These are phyloP conservation scores for Rhagonycha lutea DNA, from an alignment of 2,888 invertebrate genomes.

Conservation along the genomic window DNA sequence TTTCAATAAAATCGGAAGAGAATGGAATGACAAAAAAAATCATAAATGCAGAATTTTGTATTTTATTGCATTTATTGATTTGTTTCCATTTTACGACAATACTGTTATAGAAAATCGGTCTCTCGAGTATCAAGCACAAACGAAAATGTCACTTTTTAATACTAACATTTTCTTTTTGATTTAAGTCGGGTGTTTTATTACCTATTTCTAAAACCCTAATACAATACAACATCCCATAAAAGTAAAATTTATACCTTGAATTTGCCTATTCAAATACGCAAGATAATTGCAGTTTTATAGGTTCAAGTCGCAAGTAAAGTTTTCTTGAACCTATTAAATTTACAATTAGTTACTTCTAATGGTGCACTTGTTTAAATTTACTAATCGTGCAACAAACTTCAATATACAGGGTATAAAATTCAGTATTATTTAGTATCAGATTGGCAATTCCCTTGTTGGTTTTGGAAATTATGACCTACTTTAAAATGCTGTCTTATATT, in stretches of 20 bases:
- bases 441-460: too few species aligned
- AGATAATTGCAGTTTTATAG: not conserved
- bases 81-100: constrained; percentile 29
- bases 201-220: constrained; percentile 10
- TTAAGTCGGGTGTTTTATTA: constrained; percentile 21
- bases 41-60: constrained; percentile 26
- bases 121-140: constrained; percentile 19
- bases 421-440: too few species aligned
- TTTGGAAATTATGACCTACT: too few species aligned
- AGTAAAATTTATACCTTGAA: constrained; percentile 1
- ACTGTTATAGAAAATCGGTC: constrained; percentile 27
- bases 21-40: constrained; percentile 15
- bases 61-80: constrained; percentile 31
- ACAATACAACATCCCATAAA: constrained; percentile 1
- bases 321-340: not conserved
- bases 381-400: not conserved
- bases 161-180: constrained; percentile 25
- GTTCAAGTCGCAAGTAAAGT: not conserved
- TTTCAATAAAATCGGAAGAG: not conserved
- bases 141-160: constrained; percentile 28
- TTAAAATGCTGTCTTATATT: too few species aligned
- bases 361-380: not conserved
- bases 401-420: not conserved
- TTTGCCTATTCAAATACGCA: not conserved
- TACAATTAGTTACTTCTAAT: not conserved